Evolutionary conservation across 2,888 invertebrate genomes (phyloP).

Genomic region (Pocota personata): DNA sequence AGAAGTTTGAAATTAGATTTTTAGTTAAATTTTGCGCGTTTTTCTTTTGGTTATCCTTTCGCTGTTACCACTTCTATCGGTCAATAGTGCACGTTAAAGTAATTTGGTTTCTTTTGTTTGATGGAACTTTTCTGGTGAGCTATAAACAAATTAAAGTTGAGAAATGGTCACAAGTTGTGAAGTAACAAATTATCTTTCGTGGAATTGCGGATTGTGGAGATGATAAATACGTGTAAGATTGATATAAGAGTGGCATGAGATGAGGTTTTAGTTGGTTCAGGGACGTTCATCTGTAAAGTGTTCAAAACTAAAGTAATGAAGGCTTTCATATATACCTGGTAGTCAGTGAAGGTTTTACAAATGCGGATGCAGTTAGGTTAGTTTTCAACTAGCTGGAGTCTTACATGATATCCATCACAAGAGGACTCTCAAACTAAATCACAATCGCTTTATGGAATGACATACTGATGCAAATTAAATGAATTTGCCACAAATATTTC

Average conservation of each 20-base stretch:
- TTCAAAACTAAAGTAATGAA: conserved; percentile 28
- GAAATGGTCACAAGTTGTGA: conserved; percentile 64
- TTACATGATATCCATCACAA: background rate
- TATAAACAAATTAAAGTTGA: conserved; percentile 71
- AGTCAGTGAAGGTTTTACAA: background rate
- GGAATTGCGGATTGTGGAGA: conserved; percentile 2
- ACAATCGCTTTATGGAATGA: conserved; percentile 20
- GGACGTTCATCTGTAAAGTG: conserved; percentile 1
- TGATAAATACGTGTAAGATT: conserved; percentile 45
- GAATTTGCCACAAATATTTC: too few species aligned
- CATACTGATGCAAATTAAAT: background rate
- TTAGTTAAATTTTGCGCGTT: conserved; percentile 61
- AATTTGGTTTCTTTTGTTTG: conserved; percentile 41
- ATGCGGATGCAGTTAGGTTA: background rate
- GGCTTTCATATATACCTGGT: conserved; percentile 39
- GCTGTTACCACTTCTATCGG: background rate
- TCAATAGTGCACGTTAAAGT: conserved; percentile 10
- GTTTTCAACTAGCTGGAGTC: background rate
- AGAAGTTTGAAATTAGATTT: conserved; percentile 71
- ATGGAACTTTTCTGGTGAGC: conserved; percentile 40
- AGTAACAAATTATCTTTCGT: conserved; percentile 61
- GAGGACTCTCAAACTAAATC: background rate
- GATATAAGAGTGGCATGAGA: conserved; percentile 46
- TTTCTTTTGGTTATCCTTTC: conserved; percentile 37
- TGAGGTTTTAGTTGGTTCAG: background rate